Conservation (phyloP, 2,888 invertebrate species). For the Hydropsyche betteni region DNA sequence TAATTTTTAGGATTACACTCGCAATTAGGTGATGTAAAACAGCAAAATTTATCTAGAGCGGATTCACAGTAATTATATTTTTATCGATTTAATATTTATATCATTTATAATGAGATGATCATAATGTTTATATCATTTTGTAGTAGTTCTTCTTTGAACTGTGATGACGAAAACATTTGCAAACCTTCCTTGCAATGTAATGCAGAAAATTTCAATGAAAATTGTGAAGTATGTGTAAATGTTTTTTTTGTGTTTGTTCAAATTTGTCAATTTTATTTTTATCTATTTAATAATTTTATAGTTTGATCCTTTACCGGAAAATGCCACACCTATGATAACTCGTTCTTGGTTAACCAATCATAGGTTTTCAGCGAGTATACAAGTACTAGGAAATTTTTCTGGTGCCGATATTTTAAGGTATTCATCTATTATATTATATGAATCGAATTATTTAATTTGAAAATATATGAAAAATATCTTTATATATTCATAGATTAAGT, state of each 20-base stretch:
- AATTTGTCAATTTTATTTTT: neutral
- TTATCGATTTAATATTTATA: conserved; percentile 23
- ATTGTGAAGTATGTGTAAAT: conserved; percentile 41
- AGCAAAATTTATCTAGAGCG: conserved; percentile 47
- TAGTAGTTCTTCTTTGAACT: conserved; percentile 50
- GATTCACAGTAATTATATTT: conserved; percentile 48
- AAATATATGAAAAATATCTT: neutral
- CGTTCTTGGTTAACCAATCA: conserved; percentile 81
- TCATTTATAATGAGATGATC: conserved; percentile 18
- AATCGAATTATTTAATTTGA: neutral
- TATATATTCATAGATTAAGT: conserved; percentile 67
- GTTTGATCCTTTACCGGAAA: conserved; percentile 69
- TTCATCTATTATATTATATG: conserved; percentile 43
- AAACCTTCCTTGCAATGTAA: conserved; percentile 35
- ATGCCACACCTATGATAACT: conserved; percentile 77
- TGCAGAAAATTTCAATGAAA: conserved; percentile 43
- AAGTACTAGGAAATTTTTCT: conserved; percentile 85
- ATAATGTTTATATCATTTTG: conserved; percentile 6
- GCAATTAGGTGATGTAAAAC: conserved; percentile 61
- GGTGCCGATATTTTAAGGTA: conserved; percentile 87
- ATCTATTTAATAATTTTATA: conserved; percentile 52
- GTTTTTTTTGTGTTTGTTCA: neutral
- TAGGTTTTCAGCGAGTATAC: conserved; percentile 78
- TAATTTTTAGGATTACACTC: conserved; percentile 60
- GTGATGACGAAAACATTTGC: conserved; percentile 47